Percentiles rank a stretch among this genome's conserved stretches.
These are phyloP conservation scores for Charina bottae DNA, from an alignment of 2,113 vertebrate species.

Conservation along the genomic window DNA sequence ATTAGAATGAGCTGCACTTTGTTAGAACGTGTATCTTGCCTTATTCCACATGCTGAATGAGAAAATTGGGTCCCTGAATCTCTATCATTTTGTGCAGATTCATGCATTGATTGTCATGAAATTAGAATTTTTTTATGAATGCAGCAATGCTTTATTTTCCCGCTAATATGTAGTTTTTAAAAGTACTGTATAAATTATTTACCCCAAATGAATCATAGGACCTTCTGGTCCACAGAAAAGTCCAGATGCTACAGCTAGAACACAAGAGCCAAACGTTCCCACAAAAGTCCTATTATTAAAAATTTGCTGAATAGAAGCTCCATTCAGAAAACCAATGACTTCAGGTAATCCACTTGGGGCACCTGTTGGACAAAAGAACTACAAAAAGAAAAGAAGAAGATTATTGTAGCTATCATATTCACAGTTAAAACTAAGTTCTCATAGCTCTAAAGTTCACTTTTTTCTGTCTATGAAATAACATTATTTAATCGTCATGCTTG, in stretches of 20 bases:
- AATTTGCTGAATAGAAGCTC: slow-evolving; percentile 57
- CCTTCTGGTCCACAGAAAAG: slow-evolving; percentile 64
- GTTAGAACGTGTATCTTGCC: neutral
- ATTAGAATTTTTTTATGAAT: neutral
- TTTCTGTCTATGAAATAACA: neutral
- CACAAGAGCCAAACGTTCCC: slow-evolving; percentile 51
- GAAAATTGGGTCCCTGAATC: neutral
- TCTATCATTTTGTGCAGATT: neutral
- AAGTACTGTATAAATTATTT: slow-evolving; percentile 35
- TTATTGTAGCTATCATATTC: neutral
- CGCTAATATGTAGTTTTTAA: neutral
- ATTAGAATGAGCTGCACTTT: neutral
- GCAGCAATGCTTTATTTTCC: neutral
- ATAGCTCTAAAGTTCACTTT: neutral
- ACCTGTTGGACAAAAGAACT: slow-evolving; percentile 61
- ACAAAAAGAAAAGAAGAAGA: slow-evolving; percentile 21
- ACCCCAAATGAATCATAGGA: slow-evolving; percentile 62
- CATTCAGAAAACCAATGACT: slow-evolving; percentile 64
- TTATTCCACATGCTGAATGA: neutral
- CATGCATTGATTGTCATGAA: neutral
- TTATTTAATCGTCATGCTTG: neutral
- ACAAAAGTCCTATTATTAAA: slow-evolving; percentile 62
- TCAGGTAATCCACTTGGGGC: slow-evolving; percentile 50
- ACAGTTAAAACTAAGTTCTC: neutral
- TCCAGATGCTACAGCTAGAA: slow-evolving; percentile 58